Percentiles rank a stretch among this genome's conserved stretches.
phyloP scores from a whole-genome alignment of 2,888 invertebrate species.

The Sarcophaga carnaria region DNA sequence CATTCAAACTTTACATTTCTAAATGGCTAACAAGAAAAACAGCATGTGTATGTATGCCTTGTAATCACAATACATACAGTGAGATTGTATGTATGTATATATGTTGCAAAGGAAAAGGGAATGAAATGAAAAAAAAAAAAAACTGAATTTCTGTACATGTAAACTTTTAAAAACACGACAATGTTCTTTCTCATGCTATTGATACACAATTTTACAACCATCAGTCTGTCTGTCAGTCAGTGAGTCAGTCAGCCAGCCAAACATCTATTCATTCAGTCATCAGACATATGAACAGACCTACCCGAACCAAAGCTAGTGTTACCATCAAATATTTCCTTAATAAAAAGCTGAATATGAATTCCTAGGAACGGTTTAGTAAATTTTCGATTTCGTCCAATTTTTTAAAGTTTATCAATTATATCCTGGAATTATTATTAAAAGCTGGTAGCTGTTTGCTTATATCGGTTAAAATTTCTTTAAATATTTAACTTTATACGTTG shows the following conservation, averaged over 20 bases:
- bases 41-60: constrained; percentile 30
- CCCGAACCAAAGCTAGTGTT: constrained; percentile 44
- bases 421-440: no score
- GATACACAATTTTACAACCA: constrained; percentile 28
- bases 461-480: no score
- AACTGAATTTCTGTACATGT: constrained; percentile 53
- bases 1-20: constrained; percentile 37
- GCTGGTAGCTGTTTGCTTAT: no score
- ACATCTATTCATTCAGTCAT: no score
- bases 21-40: constrained; percentile 41
- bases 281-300: constrained; percentile 35
- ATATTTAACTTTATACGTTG: no score
- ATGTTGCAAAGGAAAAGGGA: not conserved
- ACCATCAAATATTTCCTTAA: constrained; percentile 17
- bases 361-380: no score
- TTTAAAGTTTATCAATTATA: no score
- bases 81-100: constrained; percentile 41
- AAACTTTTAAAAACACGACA: constrained; percentile 62
- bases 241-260: no score
- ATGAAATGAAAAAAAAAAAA: constrained; percentile 18
- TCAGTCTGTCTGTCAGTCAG: constrained; percentile 8
- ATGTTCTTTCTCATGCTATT: constrained; percentile 11
- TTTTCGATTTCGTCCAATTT: no score
- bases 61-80: constrained; percentile 11
- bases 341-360: no score